Evolutionary conservation across 2,888 invertebrate species (phyloP).

Genomic region (Hybos culiciformis): DNA sequence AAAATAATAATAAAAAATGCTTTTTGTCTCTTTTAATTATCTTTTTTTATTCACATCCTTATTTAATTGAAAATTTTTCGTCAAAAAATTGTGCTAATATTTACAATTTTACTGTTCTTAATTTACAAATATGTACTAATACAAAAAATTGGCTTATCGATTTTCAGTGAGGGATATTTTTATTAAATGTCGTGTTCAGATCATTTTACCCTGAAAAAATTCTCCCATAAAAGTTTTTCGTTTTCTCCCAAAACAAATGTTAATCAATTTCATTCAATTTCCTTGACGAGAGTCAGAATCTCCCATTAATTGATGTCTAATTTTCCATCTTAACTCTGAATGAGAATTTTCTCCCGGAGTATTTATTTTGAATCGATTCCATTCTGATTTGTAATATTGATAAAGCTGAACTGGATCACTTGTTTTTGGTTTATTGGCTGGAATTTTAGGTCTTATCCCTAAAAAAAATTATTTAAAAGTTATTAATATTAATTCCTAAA

Average conservation of each 20-base stretch:
- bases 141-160: too few species aligned
- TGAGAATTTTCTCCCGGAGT: constrained; percentile 61
- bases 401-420: constrained; percentile 64
- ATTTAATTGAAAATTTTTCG: too few species aligned
- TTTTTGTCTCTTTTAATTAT: too few species aligned
- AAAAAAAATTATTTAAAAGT: neutral
- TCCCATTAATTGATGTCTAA: constrained; percentile 54
- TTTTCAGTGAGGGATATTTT: too few species aligned
- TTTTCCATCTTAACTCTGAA: constrained; percentile 52
- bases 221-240: neutral
- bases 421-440: constrained; percentile 24
- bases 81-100: too few species aligned
- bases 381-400: constrained; percentile 58
- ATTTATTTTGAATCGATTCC: constrained; percentile 53
- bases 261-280: neutral
- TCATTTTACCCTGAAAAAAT: neutral
- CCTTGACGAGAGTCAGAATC: too few species aligned
- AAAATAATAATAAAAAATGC: too few species aligned
- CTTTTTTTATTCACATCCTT: too few species aligned
- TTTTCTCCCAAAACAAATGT: neutral
- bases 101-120: too few species aligned
- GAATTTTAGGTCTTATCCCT: constrained; percentile 15
- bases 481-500: too few species aligned
- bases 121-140: too few species aligned
- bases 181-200: too few species aligned